Evolutionary conservation across 2,888 invertebrate genomes (phyloP), one percentile per base, ranked within the genome.

Genomic region (Parochlus steinenii): DNA sequence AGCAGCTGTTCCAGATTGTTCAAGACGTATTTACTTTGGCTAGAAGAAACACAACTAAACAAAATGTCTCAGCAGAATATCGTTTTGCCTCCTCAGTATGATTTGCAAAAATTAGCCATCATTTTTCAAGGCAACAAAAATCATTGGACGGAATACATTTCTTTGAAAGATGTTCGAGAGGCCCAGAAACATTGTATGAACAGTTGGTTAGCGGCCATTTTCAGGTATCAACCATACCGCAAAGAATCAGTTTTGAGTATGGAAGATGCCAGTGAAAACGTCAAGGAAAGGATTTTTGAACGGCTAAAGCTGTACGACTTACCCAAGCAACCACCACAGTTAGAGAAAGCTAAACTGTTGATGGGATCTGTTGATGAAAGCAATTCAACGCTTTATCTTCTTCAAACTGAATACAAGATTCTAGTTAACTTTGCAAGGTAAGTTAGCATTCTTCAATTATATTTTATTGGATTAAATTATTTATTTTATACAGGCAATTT

Each of bases 21-120:
- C 49, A 65, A 65, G 47, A 72, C 77, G 2, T 71, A 72, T 46
- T 61, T 62, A 1, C 55, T 81, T 12, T 86, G 86, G 86, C 54
- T 85, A 37, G 80, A 83, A 50, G 85, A 85, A 48, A 73, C 76
- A 1, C 61, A 72, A 39, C 58, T 85, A 3, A 80, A 79, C 50
- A 74, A 74, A 47, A 46, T 55, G 10, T 39, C 49, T 5, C 48
- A 44, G 15, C 46, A 52, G n/a, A 41, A 46, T 3, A 50, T 42
- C 8, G 69, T 74, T 22, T 56, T 83, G 25, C 80, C 83, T 6
- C 69, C 74, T 0, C 75, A 79, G 46, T 85, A 79, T 49, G 70
- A 75, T 53, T 65, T 74, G 5, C 65, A 66, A 37, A 66, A 72
- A 43, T 55, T 85, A 29, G 53, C 66, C 2, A 56, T 64, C 20